phyloP scores from a whole-genome alignment of 1,140 invertebrate genomes.

The Xylocopa sonorina region DNA sequence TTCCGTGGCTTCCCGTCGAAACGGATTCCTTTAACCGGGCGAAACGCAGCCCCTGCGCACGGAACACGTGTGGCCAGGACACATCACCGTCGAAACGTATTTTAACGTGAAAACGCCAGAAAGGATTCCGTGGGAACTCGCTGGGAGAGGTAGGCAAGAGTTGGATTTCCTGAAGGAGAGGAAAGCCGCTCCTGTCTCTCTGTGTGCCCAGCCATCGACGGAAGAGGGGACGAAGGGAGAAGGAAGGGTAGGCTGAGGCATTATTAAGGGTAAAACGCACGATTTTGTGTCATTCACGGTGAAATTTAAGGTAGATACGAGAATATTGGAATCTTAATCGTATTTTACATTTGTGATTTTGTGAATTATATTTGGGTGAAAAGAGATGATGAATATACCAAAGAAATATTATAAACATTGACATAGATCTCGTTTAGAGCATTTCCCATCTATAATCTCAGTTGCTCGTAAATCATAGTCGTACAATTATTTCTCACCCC shows the following conservation, averaged over 20 bases:
- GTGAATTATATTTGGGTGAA: too few relatives aligned
- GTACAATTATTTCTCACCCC: background rate
- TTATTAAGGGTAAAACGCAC: constrained; percentile 20
- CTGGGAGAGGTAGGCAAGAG: constrained; percentile 69
- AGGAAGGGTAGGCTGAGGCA: background rate
- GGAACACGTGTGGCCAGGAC: constrained; percentile 37
- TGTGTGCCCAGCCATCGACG: background rate
- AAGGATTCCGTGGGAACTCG: constrained; percentile 79
- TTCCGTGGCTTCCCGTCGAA: constrained; percentile 57
- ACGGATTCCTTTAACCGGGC: constrained; percentile 70
- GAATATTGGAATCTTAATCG: background rate
- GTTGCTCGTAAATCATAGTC: background rate
- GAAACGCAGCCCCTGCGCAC: constrained; percentile 36
- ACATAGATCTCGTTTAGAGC: background rate
- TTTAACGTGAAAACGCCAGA: constrained; percentile 49
- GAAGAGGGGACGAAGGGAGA: background rate
- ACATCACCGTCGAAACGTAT: constrained; percentile 20
- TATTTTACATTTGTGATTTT: background rate
- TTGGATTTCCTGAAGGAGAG: constrained; percentile 70
- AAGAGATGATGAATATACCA: too few relatives aligned
- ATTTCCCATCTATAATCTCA: background rate
- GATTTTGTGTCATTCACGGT: background rate
- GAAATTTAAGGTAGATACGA: background rate
- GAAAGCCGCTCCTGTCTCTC: constrained; percentile 44
- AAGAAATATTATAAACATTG: background rate